A percentile compares a stretch with the other conserved stretches of the same genome.
Conservation (phyloP, 2,888 invertebrate species). For the Cataglyphis livida region DNA sequence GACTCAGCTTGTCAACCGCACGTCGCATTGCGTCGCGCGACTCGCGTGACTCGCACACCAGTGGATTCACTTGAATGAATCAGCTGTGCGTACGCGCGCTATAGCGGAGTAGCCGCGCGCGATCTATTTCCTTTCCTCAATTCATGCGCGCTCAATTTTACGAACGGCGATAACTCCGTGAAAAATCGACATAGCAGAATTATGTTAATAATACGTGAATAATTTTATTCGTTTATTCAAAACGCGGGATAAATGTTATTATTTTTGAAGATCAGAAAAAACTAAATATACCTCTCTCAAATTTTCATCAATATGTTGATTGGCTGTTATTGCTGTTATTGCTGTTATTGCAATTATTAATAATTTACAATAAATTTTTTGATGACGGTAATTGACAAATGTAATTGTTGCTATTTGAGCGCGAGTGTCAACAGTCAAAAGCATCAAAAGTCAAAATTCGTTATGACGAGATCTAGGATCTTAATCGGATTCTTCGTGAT, state of each 20-base stretch:
- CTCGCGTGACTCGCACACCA: not conserved
- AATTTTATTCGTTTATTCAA: not conserved
- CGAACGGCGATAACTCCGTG: not conserved
- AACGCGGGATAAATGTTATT: not conserved
- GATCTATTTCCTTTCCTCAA: too few relatives aligned
- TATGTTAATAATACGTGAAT: not conserved
- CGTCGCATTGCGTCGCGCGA: too few relatives aligned
- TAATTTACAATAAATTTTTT: conserved; percentile 35
- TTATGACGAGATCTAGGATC: conserved; percentile 41
- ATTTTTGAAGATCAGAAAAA: not conserved
- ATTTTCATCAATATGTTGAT: not conserved
- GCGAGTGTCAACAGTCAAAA: conserved; percentile 7
- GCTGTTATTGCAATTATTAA: not conserved
- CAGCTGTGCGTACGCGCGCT: not conserved
- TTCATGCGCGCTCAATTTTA: not conserved
- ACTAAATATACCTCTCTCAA: not conserved
- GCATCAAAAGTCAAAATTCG: conserved; percentile 40
- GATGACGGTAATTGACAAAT: conserved; percentile 15
- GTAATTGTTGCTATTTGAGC: conserved; percentile 12
- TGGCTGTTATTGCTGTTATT: not conserved
- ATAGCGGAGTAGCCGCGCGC: not conserved
- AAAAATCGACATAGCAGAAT: not conserved
- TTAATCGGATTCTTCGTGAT: conserved; percentile 43
- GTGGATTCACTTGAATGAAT: not conserved
- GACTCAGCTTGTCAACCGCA: too few relatives aligned